Base-by-base conservation (phyloP, 2,888 invertebrate species). In the Argyresthia albistria region DNA sequence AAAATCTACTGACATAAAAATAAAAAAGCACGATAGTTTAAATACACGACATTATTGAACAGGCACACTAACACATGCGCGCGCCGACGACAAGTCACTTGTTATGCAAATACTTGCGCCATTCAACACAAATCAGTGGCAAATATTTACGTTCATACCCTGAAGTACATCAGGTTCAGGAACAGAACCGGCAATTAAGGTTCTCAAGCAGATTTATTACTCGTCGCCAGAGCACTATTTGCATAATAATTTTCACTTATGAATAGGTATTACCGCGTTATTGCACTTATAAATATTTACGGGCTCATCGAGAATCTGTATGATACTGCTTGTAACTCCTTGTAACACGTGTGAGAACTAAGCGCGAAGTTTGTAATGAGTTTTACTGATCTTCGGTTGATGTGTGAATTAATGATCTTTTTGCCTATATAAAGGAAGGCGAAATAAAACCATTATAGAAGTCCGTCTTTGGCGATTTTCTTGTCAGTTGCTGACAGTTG, bases 211-310 rank as follows among this genome's bases (percentile, higher is more conserved):
- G 74, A 80, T 76, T 71, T 73, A 75, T 76, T 60, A 64, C 69
- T 71, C 66, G 69, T 74, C 69, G 70, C 75, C 74, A 77, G 74
- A 73, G 77, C 35, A 25, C 76, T 77, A 84, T 86, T 86, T 81
- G 81, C 86, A 86, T 86, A 83, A 80, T 82, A 80, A 87, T 87
- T 82, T 86, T 87, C 86, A 84, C 84, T 86, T 84, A 86, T 84
- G 84, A 87, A 84, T 86, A 86, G 77, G 76, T 80, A 83, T 83
- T 81, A 80, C 73, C 75, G 76, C 71, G 69, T 80, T 84, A 81
- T 80, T 77, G 73, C 81, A 69, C 73, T 81, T 84, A 84, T 86
- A 84, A 84, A 86, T 86, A 84, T 86, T 83, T 77, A 86, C 74
- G 52, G 58, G 70, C 66, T 75, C 70, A 73, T 72, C 67, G 59